phyloP scores from a whole-genome alignment of 1,140 invertebrate genomes.

The Nilaparvata lugens region DNA sequence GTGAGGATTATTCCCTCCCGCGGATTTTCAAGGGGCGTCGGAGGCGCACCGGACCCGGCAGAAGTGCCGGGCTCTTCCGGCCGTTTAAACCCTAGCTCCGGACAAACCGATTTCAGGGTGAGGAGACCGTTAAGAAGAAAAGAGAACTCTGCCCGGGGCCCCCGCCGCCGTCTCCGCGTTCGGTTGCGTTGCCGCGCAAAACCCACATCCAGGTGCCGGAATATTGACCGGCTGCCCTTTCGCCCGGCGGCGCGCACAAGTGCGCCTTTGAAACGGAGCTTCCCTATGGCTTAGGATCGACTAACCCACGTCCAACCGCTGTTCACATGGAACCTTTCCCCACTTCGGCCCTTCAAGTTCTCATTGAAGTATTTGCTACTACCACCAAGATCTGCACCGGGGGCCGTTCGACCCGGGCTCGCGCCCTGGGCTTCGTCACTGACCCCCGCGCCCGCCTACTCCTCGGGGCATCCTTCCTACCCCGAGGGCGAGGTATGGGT shows the following conservation, averaged over 20 bases:
- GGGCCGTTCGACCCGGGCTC: slow-evolving; percentile 66
- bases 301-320: slow-evolving; percentile 81
- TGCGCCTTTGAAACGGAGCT: slow-evolving; percentile 14
- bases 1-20: slow-evolving; percentile 51
- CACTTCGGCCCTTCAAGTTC: slow-evolving; percentile 71
- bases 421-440: slow-evolving; percentile 54
- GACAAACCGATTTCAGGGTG: slow-evolving; percentile 62
- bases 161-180: slow-evolving; percentile 59
- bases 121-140: slow-evolving; percentile 61
- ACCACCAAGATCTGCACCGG: slow-evolving; percentile 77
- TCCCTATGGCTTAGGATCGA: slow-evolving; percentile 70
- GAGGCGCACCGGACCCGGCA: slow-evolving; percentile 46
- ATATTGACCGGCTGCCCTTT: slow-evolving; percentile 62
- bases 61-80: slow-evolving; percentile 59
- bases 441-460: slow-evolving; percentile 63
- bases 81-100: slow-evolving; percentile 54
- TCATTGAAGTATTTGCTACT: slow-evolving; percentile 54
- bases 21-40: slow-evolving; percentile 65
- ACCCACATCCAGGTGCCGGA: slow-evolving; percentile 55
- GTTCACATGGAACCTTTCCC: slow-evolving; percentile 82
- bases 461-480: slow-evolving; percentile 39
- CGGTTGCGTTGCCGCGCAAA: slow-evolving; percentile 56
- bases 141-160: slow-evolving; percentile 43
- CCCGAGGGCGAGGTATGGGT: background rate
- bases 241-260: slow-evolving; percentile 39